A percentile compares a stretch with the other conserved stretches of the same genome.
Conservation (phyloP, 1,140 invertebrate genomes). For the Pemphigus obesinymphae region DNA sequence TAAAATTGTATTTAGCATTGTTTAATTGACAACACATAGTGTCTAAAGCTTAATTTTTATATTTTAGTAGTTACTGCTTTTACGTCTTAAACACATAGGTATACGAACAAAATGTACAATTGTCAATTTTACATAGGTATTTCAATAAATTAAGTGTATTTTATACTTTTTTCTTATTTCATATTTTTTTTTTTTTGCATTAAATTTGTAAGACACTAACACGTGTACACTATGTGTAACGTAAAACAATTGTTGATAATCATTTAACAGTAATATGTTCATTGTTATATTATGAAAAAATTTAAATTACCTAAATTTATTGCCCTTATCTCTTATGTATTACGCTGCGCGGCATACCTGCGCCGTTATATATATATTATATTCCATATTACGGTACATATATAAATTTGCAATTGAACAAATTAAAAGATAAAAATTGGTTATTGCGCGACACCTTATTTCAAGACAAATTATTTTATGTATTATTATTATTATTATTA, state of each 20-base stretch:
- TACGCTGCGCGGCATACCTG: background rate
- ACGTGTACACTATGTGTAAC: background rate
- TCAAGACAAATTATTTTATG: background rate
- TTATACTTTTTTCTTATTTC: too few species aligned
- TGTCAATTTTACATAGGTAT: background rate
- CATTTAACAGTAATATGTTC: background rate
- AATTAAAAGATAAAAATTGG: background rate
- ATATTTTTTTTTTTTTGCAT: too few species aligned
- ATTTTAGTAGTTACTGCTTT: too few species aligned
- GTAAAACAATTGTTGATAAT: background rate
- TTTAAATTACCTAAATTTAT: background rate
- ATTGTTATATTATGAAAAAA: background rate
- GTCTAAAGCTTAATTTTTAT: too few species aligned
- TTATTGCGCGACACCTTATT: background rate
- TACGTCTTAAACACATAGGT: too few species aligned
- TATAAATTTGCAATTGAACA: background rate
- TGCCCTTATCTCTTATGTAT: background rate
- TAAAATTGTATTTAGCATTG: too few species aligned
- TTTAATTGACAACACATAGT: too few species aligned
- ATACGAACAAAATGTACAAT: background rate
- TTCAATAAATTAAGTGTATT: background rate
- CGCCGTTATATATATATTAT: background rate
- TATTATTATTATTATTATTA: background rate
- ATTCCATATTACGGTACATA: background rate
- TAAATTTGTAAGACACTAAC: too few species aligned